A percentile compares a stretch with the other conserved stretches of the same genome.
Conservation (phyloP, 2,888 invertebrate species). For the Philereme transversata region DNA sequence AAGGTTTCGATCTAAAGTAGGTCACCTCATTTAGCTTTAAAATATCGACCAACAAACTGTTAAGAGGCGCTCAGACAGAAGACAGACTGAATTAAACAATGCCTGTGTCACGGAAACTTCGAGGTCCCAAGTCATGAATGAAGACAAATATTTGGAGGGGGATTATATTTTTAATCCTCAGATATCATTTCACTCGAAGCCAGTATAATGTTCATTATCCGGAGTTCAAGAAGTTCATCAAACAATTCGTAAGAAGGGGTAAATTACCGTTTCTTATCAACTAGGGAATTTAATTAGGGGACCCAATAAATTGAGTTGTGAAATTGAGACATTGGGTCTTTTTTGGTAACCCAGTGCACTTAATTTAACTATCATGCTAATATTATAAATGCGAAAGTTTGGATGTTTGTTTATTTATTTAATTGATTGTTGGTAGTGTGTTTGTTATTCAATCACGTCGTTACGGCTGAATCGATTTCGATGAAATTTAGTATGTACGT, state of each 20-base stretch:
- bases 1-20: background rate
- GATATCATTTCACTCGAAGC: background rate
- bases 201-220: constrained; percentile 11
- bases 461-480: no score
- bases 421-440: no score
- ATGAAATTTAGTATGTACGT: no score
- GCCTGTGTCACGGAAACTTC: constrained; percentile 1
- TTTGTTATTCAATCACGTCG: no score
- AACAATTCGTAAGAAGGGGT: background rate
- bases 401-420: no score
- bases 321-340: no score
- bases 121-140: constrained; percentile 3
- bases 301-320: no score
- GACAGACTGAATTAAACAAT: constrained; percentile 13
- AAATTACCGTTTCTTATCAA: no score
- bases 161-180: background rate
- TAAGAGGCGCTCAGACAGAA: constrained; percentile 1
- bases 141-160: background rate
- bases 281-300: no score
- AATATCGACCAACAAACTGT: background rate
- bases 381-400: no score
- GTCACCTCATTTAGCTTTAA: background rate
- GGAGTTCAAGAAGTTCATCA: constrained; percentile 1
- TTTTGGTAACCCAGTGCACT: no score
- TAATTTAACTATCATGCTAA: no score